These are phyloP conservation scores for Bursaphelenchus okinawaensis DNA, from an alignment of 2,888 invertebrate genomes.

Conservation along the genomic window DNA sequence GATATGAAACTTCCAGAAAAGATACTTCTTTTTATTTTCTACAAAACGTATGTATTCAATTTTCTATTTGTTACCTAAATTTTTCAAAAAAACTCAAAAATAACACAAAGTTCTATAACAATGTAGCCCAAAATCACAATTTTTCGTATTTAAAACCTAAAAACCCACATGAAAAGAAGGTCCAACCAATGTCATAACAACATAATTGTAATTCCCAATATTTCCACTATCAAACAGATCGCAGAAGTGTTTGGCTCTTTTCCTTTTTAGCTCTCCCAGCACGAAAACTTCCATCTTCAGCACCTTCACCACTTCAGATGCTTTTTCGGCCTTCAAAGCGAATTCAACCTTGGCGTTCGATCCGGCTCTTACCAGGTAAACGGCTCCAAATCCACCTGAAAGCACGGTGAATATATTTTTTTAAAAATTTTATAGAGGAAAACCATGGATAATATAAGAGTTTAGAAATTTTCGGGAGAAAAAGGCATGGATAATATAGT, in stretches of 20 bases:
- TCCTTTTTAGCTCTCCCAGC: slow-evolving; percentile 22
- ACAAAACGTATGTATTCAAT: too few relatives aligned
- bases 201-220: slow-evolving; percentile 38
- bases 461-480: too few relatives aligned
- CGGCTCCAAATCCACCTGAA: slow-evolving; percentile 33
- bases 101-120: background rate
- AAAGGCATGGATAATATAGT: too few relatives aligned
- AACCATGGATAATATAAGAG: background rate
- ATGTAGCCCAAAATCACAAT: background rate
- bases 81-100: too few relatives aligned
- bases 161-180: slow-evolving; percentile 20
- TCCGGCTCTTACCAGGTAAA: slow-evolving; percentile 28
- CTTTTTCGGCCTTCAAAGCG: slow-evolving; percentile 24
- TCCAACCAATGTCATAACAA: slow-evolving; percentile 45
- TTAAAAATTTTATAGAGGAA: too few relatives aligned
- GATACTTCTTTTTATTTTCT: too few relatives aligned
- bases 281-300: slow-evolving; percentile 25
- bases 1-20: too few relatives aligned
- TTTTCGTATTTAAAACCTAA: background rate
- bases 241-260: slow-evolving; percentile 28
- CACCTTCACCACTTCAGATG: slow-evolving; percentile 15
- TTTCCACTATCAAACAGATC: slow-evolving; percentile 32
- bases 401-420: background rate
- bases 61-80: too few relatives aligned
- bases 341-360: slow-evolving; percentile 11